Conservation (phyloP, 2,113 vertebrate genomes). For the Crypturellus undulatus region DNA sequence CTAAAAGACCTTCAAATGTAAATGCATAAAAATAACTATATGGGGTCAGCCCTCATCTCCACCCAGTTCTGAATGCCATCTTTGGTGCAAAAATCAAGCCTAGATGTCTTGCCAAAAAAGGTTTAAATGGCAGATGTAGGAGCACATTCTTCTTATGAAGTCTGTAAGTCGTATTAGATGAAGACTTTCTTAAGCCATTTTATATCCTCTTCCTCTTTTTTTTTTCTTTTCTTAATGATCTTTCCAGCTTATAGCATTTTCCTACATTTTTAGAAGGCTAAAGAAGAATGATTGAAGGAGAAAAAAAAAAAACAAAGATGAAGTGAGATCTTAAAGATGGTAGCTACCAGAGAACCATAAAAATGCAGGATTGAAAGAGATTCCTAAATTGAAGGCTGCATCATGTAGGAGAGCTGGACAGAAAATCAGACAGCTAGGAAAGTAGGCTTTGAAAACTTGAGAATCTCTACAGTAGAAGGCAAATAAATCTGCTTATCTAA, state of each 20-base stretch:
- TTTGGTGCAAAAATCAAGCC: background rate
- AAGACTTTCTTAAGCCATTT: background rate
- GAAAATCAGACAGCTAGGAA: background rate
- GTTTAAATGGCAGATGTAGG: background rate
- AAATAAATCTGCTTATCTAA: background rate
- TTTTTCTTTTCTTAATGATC: background rate
- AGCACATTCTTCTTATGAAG: background rate
- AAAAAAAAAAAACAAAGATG: background rate
- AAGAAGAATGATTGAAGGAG: background rate
- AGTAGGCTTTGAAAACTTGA: background rate
- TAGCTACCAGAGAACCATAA: background rate
- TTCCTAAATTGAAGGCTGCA: background rate
- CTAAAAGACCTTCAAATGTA: background rate
- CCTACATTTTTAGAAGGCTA: background rate
- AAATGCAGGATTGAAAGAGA: background rate
- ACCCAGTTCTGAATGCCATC: background rate
- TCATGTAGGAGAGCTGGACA: background rate
- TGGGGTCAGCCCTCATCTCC: background rate
- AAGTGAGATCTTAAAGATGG: background rate
- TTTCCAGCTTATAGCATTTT: background rate
- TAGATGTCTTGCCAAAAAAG: background rate
- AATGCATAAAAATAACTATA: background rate
- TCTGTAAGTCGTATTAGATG: background rate
- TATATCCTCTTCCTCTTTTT: background rate
- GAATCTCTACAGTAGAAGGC: background rate